These are phyloP conservation scores for Leptinotarsa tumamoca DNA, from an alignment of 2,888 invertebrate genomes.

Conservation along the genomic window DNA sequence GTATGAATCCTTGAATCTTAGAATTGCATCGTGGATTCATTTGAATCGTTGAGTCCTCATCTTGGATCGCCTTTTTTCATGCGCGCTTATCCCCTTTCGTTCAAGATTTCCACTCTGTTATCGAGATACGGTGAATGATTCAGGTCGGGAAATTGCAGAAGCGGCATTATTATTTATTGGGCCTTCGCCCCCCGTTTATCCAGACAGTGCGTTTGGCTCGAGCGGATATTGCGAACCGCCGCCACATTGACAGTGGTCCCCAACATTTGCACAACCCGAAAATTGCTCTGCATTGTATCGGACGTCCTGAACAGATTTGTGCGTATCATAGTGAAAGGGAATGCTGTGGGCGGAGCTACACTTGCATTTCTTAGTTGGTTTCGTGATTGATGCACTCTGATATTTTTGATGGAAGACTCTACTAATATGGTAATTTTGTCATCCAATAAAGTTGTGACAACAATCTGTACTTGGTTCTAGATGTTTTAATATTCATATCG, in stretches of 20 bases:
- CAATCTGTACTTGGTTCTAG: too few species aligned
- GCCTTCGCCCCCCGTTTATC: constrained; percentile 28
- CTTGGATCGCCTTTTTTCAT: background rate
- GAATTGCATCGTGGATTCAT: too few species aligned
- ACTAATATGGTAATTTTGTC: too few species aligned
- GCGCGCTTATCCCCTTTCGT: background rate
- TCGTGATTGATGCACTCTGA: too few species aligned
- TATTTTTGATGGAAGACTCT: too few species aligned
- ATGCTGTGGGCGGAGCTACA: background rate
- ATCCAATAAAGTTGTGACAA: too few species aligned
- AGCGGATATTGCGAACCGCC: constrained; percentile 57
- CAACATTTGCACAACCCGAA: constrained; percentile 28
- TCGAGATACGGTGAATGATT: constrained; percentile 58
- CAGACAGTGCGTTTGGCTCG: constrained; percentile 50
- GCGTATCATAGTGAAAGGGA: background rate
- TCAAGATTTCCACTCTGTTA: constrained; percentile 31
- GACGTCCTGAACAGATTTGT: constrained; percentile 12
- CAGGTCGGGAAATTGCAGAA: constrained; percentile 59
- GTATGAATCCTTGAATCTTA: too few species aligned
- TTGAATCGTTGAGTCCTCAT: background rate
- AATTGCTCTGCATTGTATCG: constrained; percentile 15
- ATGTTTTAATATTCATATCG: too few species aligned
- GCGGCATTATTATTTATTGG: constrained; percentile 57
- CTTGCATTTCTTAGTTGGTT: too few species aligned
- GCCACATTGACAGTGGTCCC: constrained; percentile 51